A percentile compares a stretch with the other conserved stretches of the same genome.
These are phyloP conservation scores for Corella eumyota DNA, from an alignment of 23 tunicate species.

Conservation along the genomic window DNA sequence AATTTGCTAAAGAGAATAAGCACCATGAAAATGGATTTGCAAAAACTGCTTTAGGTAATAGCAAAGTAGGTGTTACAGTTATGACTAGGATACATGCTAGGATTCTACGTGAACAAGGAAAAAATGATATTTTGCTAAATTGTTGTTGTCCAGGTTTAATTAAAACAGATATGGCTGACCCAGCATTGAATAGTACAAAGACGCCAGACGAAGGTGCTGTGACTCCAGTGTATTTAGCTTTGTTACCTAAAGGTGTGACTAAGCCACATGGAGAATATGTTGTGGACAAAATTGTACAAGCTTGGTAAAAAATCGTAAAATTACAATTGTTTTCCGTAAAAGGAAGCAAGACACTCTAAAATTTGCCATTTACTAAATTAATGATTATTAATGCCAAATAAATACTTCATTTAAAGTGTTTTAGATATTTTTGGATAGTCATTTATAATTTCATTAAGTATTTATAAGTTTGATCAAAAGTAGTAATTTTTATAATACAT, in stretches of 20 bases:
- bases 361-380: no score
- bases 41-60: constrained; percentile 47
- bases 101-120: constrained; percentile 21
- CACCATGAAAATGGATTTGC: constrained; percentile 32
- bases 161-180: constrained; percentile 69
- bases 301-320: no score
- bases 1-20: constrained; percentile 15
- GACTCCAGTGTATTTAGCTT: constrained; percentile 64
- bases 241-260: constrained; percentile 48
- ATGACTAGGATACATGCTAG: constrained; percentile 46
- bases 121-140: constrained; percentile 53
- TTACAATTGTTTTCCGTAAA: no score
- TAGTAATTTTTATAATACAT: no score
- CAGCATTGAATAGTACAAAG: constrained; percentile 42
- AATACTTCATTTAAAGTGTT: no score
- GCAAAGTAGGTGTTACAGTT: constrained; percentile 61
- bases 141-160: constrained; percentile 84
- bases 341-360: no score
- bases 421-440: no score
- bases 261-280: constrained; percentile 64
- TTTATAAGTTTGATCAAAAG: no score
- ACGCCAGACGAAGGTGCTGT: constrained; percentile 76
- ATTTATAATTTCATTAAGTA: no score
- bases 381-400: no score
- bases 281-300: constrained; percentile 20